These are phyloP conservation scores for Ceriagrion tenellum DNA, from an alignment of 2,888 invertebrate genomes.

Conservation along the genomic window DNA sequence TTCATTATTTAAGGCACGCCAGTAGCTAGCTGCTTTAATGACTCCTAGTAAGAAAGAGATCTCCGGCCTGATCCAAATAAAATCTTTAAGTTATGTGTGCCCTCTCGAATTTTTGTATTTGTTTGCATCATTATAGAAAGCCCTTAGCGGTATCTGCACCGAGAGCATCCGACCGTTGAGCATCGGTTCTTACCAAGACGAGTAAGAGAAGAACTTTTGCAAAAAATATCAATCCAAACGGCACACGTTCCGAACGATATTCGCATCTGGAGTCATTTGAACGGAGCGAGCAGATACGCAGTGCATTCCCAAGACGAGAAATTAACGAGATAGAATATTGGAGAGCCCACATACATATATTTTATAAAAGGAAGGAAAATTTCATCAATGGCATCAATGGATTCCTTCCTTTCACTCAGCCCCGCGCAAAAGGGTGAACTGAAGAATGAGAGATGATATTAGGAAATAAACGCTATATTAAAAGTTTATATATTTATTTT, in stretches of 20 bases:
- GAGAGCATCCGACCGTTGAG: background rate
- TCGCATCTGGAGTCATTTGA: conserved; percentile 47
- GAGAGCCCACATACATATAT: conserved; percentile 38
- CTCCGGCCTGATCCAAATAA: background rate
- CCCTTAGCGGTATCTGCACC: background rate
- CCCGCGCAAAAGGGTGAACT: conserved; percentile 9
- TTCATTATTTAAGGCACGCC: background rate
- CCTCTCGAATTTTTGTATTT: background rate
- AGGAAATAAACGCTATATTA: conserved; percentile 38
- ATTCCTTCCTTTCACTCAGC: conserved; percentile 58
- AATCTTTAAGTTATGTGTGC: background rate
- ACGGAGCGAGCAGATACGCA: background rate
- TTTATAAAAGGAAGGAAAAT: conserved; percentile 50
- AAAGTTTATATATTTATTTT: background rate
- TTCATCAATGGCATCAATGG: conserved; percentile 59
- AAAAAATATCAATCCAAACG: background rate
- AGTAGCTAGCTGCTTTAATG: background rate
- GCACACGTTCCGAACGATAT: background rate
- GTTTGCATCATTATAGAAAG: background rate
- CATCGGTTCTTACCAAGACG: background rate
- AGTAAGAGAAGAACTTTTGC: background rate
- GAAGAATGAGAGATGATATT: conserved; percentile 58
- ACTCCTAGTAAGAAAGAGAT: background rate
- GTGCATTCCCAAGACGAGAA: conserved; percentile 53
- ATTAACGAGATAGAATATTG: conserved; percentile 61